Evolutionary conservation across 35 echinoderm and acorn worm genomes (phyloP).

Genomic region (Ptychodera flava): DNA sequence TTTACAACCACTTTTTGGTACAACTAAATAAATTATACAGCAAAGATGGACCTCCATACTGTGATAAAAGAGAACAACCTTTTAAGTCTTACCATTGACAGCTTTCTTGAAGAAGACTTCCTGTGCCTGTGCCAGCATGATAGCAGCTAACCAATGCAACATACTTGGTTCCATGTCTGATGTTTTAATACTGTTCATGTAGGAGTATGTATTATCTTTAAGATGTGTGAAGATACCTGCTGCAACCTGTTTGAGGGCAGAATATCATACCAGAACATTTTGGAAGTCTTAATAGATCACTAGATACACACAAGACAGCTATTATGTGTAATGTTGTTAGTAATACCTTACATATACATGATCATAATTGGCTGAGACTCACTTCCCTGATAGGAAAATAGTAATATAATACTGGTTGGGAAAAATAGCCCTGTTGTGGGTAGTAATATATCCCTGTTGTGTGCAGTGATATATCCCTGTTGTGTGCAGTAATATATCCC

Average conservation of each 20-base stretch:
- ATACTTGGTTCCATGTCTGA: slow-evolving; percentile 61
- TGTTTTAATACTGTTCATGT: slow-evolving; percentile 49
- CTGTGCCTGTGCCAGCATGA: slow-evolving; percentile 93
- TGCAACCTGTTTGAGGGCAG: slow-evolving; percentile 55
- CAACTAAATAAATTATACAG: too few species aligned
- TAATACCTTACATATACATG: background rate
- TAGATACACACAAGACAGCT: background rate
- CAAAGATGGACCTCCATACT: too few species aligned
- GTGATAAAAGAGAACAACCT: too few species aligned
- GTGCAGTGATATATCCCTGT: too few species aligned
- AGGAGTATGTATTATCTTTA: slow-evolving; percentile 36
- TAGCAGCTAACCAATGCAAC: slow-evolving; percentile 35
- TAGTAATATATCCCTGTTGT: too few species aligned
- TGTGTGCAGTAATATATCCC: too few species aligned
- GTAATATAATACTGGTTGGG: too few species aligned
- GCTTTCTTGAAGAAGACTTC: slow-evolving; percentile 84
- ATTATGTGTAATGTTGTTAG: background rate
- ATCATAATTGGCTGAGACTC: too few species aligned
- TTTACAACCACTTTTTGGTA: too few species aligned
- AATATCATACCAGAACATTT: background rate
- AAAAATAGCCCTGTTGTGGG: too few species aligned
- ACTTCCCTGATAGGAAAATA: too few species aligned
- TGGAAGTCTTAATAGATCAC: background rate
- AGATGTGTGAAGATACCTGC: slow-evolving; percentile 73
- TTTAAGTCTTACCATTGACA: slow-evolving; percentile 71